Percentiles rank a stretch among this genome's conserved stretches.
Evolutionary conservation across 2,888 invertebrate genomes (phyloP).

Genomic region (Diaperis boleti): DNA sequence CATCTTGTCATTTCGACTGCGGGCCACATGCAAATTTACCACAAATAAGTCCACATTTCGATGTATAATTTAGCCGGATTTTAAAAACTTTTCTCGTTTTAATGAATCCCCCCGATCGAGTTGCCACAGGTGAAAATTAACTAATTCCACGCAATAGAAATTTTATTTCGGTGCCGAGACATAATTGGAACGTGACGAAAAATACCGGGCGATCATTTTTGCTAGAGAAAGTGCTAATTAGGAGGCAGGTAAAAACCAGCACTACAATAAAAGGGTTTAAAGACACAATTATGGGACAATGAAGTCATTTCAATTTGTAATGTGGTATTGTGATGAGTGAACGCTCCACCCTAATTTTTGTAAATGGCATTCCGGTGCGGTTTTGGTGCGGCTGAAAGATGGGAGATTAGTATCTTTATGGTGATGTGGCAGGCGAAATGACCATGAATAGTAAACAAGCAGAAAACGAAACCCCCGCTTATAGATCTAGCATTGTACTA

Average conservation of each 20-base stretch:
- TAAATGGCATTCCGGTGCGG: slow-evolving; percentile 3
- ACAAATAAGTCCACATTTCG: too few species aligned
- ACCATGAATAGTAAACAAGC: too few species aligned
- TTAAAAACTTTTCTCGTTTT: slow-evolving; percentile 14
- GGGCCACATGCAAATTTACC: slow-evolving; percentile 16
- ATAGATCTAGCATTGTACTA: too few species aligned
- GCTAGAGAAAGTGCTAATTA: slow-evolving; percentile 6
- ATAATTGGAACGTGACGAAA: slow-evolving; percentile 21
- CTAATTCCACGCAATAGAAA: slow-evolving; percentile 23
- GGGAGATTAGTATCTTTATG: too few species aligned
- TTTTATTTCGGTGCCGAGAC: slow-evolving; percentile 9
- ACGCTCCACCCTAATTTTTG: slow-evolving; percentile 14
- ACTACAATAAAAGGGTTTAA: too few species aligned
- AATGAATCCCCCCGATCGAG: slow-evolving; percentile 4
- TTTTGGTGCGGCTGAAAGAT: background rate
- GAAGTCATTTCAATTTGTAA: slow-evolving; percentile 8
- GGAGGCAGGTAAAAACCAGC: slow-evolving; percentile 1
- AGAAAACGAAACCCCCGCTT: too few species aligned
- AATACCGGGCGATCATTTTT: slow-evolving; percentile 5
- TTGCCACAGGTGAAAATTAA: slow-evolving; percentile 8
- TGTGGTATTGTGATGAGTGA: background rate
- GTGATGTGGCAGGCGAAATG: too few species aligned
- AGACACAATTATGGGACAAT: background rate
- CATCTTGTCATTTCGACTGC: background rate
- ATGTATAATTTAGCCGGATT: too few species aligned